These are phyloP conservation scores for Aspidiotus destructor DNA, from an alignment of 2,888 invertebrate genomes.

Conservation along the genomic window DNA sequence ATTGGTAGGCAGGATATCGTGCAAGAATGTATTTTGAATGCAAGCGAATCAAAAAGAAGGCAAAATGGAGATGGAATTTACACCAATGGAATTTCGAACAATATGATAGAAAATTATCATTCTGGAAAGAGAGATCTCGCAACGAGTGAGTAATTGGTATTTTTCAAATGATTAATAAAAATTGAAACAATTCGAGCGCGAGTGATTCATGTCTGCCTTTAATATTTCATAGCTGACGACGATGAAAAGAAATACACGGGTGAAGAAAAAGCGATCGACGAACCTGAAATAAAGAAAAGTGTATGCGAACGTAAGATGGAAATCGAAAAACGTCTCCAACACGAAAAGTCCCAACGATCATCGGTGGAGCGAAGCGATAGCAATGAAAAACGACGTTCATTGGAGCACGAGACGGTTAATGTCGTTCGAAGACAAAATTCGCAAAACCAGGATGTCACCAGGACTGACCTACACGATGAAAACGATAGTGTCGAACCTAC, in stretches of 20 bases:
- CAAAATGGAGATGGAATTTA: background rate
- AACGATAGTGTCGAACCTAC: conserved; percentile 37
- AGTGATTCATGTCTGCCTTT: background rate
- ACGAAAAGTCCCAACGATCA: conserved; percentile 36
- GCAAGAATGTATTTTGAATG: conserved; percentile 59
- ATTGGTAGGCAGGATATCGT: conserved; percentile 88
- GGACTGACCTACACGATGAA: conserved; percentile 10
- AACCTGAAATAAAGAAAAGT: conserved; percentile 54
- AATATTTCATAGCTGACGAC: conserved; percentile 21
- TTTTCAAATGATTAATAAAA: background rate
- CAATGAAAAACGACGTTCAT: conserved; percentile 8
- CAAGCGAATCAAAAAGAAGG: background rate
- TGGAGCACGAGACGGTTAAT: conserved; percentile 12
- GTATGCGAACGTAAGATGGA: conserved; percentile 67
- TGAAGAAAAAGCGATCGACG: conserved; percentile 62
- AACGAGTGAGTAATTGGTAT: background rate
- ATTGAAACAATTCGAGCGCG: background rate
- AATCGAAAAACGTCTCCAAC: conserved; percentile 60
- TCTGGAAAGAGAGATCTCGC: background rate
- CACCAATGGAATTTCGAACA: background rate
- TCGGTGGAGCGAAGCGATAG: conserved; percentile 6
- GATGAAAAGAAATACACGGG: conserved; percentile 65
- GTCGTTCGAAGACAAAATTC: conserved; percentile 12
- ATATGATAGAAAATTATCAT: background rate
- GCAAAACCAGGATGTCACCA: conserved; percentile 5